Base-by-base conservation (phyloP, 1,140 invertebrate genomes). In the Drosophila paulistorum region DNA sequence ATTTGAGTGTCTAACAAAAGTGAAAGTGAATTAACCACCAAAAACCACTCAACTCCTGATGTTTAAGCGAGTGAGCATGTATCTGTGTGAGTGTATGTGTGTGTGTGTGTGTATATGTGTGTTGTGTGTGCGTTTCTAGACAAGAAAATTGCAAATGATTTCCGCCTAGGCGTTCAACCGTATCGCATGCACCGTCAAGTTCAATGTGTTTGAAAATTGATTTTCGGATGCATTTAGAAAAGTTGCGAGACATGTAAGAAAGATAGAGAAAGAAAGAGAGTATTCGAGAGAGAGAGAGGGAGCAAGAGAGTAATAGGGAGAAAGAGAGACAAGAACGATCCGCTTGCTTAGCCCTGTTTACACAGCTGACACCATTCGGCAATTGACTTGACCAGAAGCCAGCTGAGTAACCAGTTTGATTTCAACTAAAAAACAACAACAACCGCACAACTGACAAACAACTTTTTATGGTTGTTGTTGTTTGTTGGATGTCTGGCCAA, bases 111-210 rank as follows among this genome's bases (percentile, higher is more conserved):
- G n/a, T n/a, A n/a, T n/a, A n/a, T n/a, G n/a, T n/a, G 33, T 35
- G n/a, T 63, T 68, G 35, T 55, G 67, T 39, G 63, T 67, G 67
- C 60, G 68, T 66, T 74, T 67, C 70, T 78, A 87, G 71, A 89
- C 83, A 89, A 59, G 84, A 89, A 87, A 83, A 89, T 89, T 89
- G 80, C 80, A 73, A 58, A 89, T 87, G 84, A 83, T 87, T 87
- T 87, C 84, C 84, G 84, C 70, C 83, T 83, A 89, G 75, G 83
- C 83, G 77, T 79, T 76, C 79, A 68, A 51, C 71, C 73, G 71
- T 69, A 89, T 73, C 84, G 72, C 81, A 81, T 74, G 70, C 79
- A 82, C 69, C 61, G 68, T 68, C 81, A 86, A 86, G 82, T 87
- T 86, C 82, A 86, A 85, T 85, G 82, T 73, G 65, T 67, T 72